Evolutionary conservation across 2,888 invertebrate species (phyloP), one percentile per base, ranked within the genome.

Genomic region (Brachypalpus laphriformis): DNA sequence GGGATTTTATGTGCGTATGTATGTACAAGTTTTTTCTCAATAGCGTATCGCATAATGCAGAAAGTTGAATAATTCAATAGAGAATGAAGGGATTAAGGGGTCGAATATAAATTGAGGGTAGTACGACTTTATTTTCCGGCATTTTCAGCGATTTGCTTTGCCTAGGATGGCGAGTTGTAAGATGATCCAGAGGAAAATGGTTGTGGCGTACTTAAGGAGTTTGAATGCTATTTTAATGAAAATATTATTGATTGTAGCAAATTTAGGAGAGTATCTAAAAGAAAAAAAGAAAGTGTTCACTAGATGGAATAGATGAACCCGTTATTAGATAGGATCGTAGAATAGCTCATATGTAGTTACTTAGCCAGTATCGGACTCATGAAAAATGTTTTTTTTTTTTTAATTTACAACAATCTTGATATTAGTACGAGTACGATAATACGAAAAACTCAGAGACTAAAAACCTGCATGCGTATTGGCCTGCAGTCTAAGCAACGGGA

Each of bases 41-140:
- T 54, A 68, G 71, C 71, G 71, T 71, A 28, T 25, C 25, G 5
- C 25, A 5, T 28, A 65, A 61, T 75, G 54, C 28, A 51, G 31
- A 61, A 63, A 51, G 61, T 16, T 54, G 63, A 70, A 61, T 68
- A 65, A 57, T 82, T 71, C 63, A 76, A 57, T 76, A 57, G 45
- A 56, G 49, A 47, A 45, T 61, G 56, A 54, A 42, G 14, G 70
- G 70, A 75, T 63, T 68, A 74, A 83, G 11, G 80, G 78, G 74
- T 83, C 78, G 72, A 74, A 80, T 80, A 74, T 59, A 71, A 80
- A 85, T 70, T 57, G 51, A 51, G 80, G 70, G 65, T 51, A 31
- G 61, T 57, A 65, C 40, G 40, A 57, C 14, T 34, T 9, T 47
- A 61, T 78, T 74, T 68, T 42, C 66, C 18, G 57, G 45, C 40